phyloP scores from a whole-genome alignment of 2,113 vertebrate species.

The Aviceda subcristata region DNA sequence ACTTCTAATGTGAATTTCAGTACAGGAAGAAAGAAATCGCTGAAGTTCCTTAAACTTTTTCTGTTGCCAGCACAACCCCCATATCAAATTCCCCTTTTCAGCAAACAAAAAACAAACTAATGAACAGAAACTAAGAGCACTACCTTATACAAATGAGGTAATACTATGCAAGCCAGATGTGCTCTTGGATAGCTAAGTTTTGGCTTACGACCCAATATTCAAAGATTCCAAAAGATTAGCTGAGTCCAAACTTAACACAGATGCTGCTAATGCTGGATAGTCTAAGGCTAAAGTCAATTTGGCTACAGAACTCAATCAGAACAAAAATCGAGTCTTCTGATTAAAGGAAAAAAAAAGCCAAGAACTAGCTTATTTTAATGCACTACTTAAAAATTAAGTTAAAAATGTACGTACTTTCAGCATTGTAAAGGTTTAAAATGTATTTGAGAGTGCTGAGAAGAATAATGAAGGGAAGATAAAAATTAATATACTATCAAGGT shows the following conservation, averaged over 20 bases:
- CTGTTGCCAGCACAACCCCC: not conserved
- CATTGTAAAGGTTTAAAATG: not conserved
- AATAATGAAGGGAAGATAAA: not conserved
- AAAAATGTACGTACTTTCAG: not conserved
- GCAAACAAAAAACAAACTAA: constrained; percentile 20
- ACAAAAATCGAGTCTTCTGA: not conserved
- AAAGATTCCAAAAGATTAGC: constrained; percentile 22
- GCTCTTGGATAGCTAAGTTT: not conserved
- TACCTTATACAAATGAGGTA: constrained; percentile 18
- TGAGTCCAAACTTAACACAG: not conserved
- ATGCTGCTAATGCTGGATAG: not conserved
- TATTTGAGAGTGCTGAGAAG: not conserved
- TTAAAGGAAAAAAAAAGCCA: not conserved
- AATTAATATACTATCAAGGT: not conserved
- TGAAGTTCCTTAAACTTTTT: not conserved
- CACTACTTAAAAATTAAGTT: not conserved
- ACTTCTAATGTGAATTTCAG: not conserved
- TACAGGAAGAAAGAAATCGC: not conserved
- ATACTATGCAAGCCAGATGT: constrained; percentile 26
- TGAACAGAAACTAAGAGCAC: not conserved
- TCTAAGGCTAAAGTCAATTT: not conserved
- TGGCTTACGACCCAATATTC: not conserved
- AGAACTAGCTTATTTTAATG: not conserved
- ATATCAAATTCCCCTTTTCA: constrained; percentile 1
- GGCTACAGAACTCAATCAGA: not conserved